phyloP scores from a whole-genome alignment of 1,140 invertebrate genomes.

The Octopus sinensis region DNA sequence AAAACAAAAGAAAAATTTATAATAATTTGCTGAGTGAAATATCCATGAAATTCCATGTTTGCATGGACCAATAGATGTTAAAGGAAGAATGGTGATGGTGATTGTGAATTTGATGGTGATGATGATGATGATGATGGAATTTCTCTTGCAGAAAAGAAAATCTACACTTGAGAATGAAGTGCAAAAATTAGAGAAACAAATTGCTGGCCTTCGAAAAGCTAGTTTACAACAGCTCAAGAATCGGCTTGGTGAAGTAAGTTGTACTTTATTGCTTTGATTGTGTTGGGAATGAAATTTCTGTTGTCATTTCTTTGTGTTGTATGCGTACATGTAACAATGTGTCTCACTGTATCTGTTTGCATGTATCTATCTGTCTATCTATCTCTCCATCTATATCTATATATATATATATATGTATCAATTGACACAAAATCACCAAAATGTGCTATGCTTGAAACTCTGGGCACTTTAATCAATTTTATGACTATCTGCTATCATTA shows the following conservation, averaged over 20 bases:
- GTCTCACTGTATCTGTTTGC: too few relatives aligned
- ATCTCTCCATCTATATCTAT: too few relatives aligned
- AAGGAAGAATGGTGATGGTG: background rate
- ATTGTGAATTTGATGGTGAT: background rate
- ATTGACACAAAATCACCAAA: too few relatives aligned
- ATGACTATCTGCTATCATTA: too few relatives aligned
- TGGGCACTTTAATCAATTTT: too few relatives aligned
- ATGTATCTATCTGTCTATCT: too few relatives aligned
- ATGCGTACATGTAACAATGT: background rate
- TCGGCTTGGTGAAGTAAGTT: slow-evolving; percentile 74
- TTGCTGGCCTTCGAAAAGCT: slow-evolving; percentile 83
- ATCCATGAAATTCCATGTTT: background rate
- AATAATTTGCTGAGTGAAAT: background rate
- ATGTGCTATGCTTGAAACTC: too few relatives aligned
- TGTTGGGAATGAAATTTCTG: background rate
- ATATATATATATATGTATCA: too few relatives aligned
- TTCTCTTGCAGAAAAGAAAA: slow-evolving; percentile 68
- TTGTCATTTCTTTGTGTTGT: background rate
- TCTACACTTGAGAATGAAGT: slow-evolving; percentile 74
- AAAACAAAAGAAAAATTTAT: background rate
- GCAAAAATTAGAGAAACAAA: slow-evolving; percentile 85
- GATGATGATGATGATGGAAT: background rate
- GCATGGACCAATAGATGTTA: background rate
- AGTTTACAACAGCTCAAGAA: slow-evolving; percentile 84
- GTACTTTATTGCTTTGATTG: background rate